Base-by-base conservation (phyloP, 37 sponge, comb jelly and placozoan genomes). In the Halisarca cf. caerulea region DNA sequence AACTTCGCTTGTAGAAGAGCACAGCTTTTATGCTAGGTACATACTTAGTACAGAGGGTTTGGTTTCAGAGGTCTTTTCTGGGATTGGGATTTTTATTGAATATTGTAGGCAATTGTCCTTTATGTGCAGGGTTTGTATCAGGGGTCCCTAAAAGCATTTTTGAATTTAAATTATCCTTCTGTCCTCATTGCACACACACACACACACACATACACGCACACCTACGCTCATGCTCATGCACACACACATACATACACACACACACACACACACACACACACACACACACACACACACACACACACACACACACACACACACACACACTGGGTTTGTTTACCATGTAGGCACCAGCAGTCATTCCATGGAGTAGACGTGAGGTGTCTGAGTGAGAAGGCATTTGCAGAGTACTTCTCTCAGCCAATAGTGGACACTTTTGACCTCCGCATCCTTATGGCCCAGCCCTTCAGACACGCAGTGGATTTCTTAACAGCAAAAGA, bases 401-500 rank as follows among this genome's bases (percentile, higher is more conserved):
- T 89, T 42, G 89, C 84, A 24, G 99, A 99, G 88, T 96, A 95
- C 89, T 94, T 94, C 87, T 89, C 72, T 58, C 99, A 99, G 78
- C 99, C 99, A 0, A 62, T 99, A 5, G 95, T 99, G 69, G 96
- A 96, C 53, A 95, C 95, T 4, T 97, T 97, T 90, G 97, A 97
- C 71, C 51, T 89, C 20, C 93, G 97, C 18, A 86, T 97, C 20
- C 82, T 97, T 64, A 75, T 94, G 55, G 93, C 97, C 5, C 87
- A 80, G 25, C 99, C 99, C 0, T 84, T 90, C 36, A 86, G 87
- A 14, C 92, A 96, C 83, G 88, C 83, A 3, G 87, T 88, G 4
- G 86, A 96, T 87, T 99, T 99, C 78, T 55, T 85, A 37, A 90
- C 89, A 61, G 86, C 90, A 0, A 53, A 84, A 25, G 99, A 99